Evolutionary conservation across 2,113 vertebrate genomes (phyloP).

Genomic region (Phalacrocorax pelagicus): DNA sequence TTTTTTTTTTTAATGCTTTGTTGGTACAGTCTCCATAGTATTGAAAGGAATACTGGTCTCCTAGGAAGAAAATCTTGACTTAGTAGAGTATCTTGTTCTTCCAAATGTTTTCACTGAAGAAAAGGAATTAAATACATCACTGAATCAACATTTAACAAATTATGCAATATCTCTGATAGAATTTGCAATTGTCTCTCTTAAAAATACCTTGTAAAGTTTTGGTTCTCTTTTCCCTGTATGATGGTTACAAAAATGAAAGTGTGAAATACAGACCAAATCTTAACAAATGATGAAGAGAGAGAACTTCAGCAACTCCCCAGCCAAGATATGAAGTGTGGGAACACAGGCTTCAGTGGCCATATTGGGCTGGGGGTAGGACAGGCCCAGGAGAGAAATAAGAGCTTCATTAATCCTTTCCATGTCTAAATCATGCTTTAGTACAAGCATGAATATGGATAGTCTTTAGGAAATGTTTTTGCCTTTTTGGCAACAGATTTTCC

Average conservation of each 20-base stretch:
- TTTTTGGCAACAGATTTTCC: conserved; percentile 4
- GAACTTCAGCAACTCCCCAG: neutral
- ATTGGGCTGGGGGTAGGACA: accelerated
- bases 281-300: neutral
- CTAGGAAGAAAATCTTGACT: conserved; percentile 34
- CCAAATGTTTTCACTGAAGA: neutral
- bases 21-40: neutral
- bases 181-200: neutral
- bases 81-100: neutral
- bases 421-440: neutral
- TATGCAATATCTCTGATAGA: conserved; percentile 41
- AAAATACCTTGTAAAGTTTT: neutral
- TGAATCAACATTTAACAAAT: conserved; percentile 37
- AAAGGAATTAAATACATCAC: neutral
- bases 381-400: neutral
- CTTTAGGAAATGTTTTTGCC: conserved; percentile 39
- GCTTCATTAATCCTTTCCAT: neutral
- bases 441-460: conserved; percentile 28
- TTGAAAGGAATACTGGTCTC: neutral
- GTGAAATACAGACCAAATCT: neutral
- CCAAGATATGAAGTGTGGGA: neutral
- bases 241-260: conserved; percentile 5
- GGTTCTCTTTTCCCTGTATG: neutral
- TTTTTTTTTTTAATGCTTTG: neutral
- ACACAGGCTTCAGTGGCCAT: accelerated